Conservation (phyloP, 2,888 invertebrate species). For the Theristus sp. region DNA sequence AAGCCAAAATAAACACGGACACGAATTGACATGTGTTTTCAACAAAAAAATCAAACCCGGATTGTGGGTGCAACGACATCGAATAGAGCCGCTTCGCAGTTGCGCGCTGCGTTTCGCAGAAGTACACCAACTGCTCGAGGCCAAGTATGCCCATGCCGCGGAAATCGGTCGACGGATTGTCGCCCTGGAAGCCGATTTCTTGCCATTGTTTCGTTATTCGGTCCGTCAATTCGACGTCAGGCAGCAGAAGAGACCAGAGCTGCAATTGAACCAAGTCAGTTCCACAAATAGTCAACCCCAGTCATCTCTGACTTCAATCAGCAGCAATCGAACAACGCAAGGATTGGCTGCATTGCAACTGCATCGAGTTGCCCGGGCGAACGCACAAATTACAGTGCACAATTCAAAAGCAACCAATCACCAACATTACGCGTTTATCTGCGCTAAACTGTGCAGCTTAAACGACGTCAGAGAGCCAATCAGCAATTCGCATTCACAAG, state of each 20-base stretch:
- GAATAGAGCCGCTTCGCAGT: slow-evolving; percentile 9
- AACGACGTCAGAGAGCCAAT: neutral
- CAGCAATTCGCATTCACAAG: too few species aligned
- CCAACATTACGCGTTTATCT: neutral
- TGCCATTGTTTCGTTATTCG: slow-evolving; percentile 82
- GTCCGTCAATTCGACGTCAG: slow-evolving; percentile 48
- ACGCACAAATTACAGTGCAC: neutral
- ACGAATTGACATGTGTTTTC: too few species aligned
- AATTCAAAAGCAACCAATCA: too few species aligned
- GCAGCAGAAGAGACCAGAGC: slow-evolving; percentile 63
- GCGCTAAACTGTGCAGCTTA: neutral
- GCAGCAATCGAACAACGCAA: too few species aligned
- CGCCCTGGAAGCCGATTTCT: slow-evolving; percentile 74
- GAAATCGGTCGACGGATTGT: slow-evolving; percentile 93
- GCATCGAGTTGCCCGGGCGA: neutral
- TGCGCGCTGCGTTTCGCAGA: slow-evolving; percentile 11
- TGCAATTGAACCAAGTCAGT: slow-evolving; percentile 11
- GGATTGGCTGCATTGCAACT: neutral
- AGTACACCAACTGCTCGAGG: slow-evolving; percentile 63
- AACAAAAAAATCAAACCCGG: slow-evolving; percentile 10
- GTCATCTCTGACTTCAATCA: too few species aligned
- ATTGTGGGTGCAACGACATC: slow-evolving; percentile 13
- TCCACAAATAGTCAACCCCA: too few species aligned
- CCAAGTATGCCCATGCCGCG: slow-evolving; percentile 91
- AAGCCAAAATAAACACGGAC: neutral